Base-by-base conservation (phyloP, 2,888 invertebrate genomes). In the Steinernema hermaphroditum region DNA sequence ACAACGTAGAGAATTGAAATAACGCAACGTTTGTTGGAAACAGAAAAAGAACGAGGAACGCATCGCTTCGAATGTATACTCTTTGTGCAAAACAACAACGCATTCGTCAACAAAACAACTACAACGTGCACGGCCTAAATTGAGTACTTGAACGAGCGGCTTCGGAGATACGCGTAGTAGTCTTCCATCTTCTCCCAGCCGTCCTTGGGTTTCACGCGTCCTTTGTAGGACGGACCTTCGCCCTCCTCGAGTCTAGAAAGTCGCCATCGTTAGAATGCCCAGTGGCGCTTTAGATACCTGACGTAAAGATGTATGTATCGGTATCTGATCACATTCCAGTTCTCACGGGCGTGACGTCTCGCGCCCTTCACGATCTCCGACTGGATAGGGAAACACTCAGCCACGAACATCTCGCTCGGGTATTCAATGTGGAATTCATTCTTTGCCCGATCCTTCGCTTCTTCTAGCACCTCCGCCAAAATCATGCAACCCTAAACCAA, bases 281-380 rank as follows among this genome's bases (percentile, higher is more conserved):
- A n/a, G n/a, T n/a, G n/a, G n/a, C n/a, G n/a, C n/a, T n/a, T n/a
- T n/a, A n/a, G n/a, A n/a, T 54, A 77, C 76, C 84, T 74, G n/a
- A 85, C 84, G 71, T 80, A 84, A 54, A 85, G 73, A 69, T 85
- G 74, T 69, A 85, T 83, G 80, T 84, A 85, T 1, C 85, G 79
- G 72, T 85, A 82, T 16, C 83, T 78, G 41, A 82, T 81, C 9
- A 74, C 74, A 68, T 77, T 72, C 84, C 83, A 85, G 71, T 80
- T 75, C 69, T 84, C 85, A 62, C 82, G 83, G n/a, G 85, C 85
- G 44, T 83, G 83, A 44, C 85, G 76, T 43, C 83, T 77, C 6
- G 76, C 78, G 27, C 84, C 82, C 73, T 85, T 85, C 72, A 84
- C 71, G 72, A 85, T 85, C 54, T 83, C 77, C 68, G 75, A 76